Conservation (phyloP, 2,797 vertebrate species). For the Melanotaenia trifasciata region DNA sequence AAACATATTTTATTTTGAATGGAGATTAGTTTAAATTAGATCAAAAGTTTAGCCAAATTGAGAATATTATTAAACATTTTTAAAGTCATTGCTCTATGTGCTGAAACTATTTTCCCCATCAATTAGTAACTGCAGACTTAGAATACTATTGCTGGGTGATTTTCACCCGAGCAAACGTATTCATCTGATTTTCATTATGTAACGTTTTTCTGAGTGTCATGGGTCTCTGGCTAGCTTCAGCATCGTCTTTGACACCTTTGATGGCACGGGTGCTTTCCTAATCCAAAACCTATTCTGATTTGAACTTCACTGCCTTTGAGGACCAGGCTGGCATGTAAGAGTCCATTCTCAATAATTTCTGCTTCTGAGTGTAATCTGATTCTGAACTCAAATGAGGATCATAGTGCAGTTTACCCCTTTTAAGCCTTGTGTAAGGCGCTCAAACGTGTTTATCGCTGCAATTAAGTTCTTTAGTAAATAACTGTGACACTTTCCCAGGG, state of each 20-base stretch:
- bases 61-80: not conserved
- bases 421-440: constrained; percentile 41
- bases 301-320: constrained; percentile 16
- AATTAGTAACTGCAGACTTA: not conserved
- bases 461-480: constrained; percentile 62
- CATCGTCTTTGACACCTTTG: no score
- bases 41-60: not conserved
- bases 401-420: constrained; percentile 46
- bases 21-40: no score
- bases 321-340: constrained; percentile 1
- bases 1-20: no score
- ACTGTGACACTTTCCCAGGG: constrained; percentile 61
- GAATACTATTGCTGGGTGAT: no score
- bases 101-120: not conserved
- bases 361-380: constrained; percentile 56
- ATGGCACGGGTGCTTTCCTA: no score
- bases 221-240: no score
- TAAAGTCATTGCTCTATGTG: not conserved
- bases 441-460: constrained; percentile 47
- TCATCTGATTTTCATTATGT: no score
- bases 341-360: constrained; percentile 26
- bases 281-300: constrained; percentile 12
- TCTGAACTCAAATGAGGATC: constrained; percentile 57
- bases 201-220: no score
- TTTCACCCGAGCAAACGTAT: no score